Evolutionary conservation across 37 sponge, comb jelly and placozoan genomes (phyloP).

Genomic region (Spongilla lacustris): DNA sequence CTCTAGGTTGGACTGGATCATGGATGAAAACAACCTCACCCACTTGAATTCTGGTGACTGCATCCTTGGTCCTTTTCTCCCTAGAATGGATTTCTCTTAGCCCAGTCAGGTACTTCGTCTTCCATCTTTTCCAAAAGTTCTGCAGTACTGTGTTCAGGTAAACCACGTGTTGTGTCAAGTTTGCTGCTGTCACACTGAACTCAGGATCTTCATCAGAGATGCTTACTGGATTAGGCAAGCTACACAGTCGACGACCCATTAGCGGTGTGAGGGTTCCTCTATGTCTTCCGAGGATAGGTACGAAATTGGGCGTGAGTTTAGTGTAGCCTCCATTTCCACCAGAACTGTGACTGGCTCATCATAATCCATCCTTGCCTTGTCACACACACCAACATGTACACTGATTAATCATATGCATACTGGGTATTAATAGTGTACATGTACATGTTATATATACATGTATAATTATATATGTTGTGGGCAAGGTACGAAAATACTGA

Average conservation of each 20-base stretch:
- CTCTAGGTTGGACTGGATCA: not conserved
- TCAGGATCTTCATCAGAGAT: constrained; percentile 24
- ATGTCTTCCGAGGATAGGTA: constrained; percentile 6
- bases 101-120: no score
- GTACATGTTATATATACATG: no score
- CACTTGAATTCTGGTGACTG: not conserved
- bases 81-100: no score
- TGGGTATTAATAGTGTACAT: no score
- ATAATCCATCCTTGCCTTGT: not conserved
- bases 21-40: constrained; percentile 29
- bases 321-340: no score
- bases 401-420: no score
- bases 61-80: no score
- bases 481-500: no score
- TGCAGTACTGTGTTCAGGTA: no score
- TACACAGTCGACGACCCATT: not conserved
- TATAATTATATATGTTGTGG: no score
- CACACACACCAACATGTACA: no score
- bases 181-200: not conserved
- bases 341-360: not conserved
- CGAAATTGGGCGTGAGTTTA: constrained; percentile 35
- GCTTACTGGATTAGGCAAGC: constrained; percentile 4
- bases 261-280: not conserved
- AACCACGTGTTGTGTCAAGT: constrained; percentile 1
- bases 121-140: constrained; percentile 5